Base-by-base conservation (phyloP, 2,113 vertebrate genomes). In the Pipra filicauda region DNA sequence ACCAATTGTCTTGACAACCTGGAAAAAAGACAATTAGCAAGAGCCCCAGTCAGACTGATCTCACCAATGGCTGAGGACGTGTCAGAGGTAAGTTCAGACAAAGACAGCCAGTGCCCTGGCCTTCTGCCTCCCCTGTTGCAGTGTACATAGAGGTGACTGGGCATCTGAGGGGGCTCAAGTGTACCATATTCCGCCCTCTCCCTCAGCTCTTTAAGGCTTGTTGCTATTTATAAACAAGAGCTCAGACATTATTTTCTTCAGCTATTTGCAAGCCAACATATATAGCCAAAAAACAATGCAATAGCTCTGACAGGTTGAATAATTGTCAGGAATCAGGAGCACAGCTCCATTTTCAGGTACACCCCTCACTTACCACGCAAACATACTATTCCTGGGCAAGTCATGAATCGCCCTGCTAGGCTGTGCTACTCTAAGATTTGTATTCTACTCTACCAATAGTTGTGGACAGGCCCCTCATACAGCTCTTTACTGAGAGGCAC, bases 1-100 rank as follows among this genome's bases (percentile, higher is more conserved):
- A 37, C 99, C 99, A 43, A 99, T 99, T 51, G 99, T 99, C 97
- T 99, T 99, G 95, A 99, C 99, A 49, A 99, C 99, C 99, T 99
- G 80, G 52, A 96, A 87, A 69, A 65, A 52, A 96, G 62, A 75
- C 9, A 6, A 66, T 89, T 37, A 66, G 39, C 23, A 95, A 62
- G 18, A 70, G 49, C 3, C 5, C 5, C n/a, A 85, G 31, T 43
- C 0, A 1, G 23, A 31, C 31, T n/a, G 51, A 46, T 26, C 44
- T 71, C 28, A 30, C 6, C 64, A 28, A 27, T 43, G 27, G 31
- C 39, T 70, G 30, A 58, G 19, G 73, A 30, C 0, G 0, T 6
- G 15, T n/a, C 2, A 72, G n/a, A 67, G 22, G 8, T 12, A 64
- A 66, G 30, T 26, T 81, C 89, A 92, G 39, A 23, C 23, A 15